phyloP scores from a whole-genome alignment of 2,113 vertebrate species.

The Eupsittula cactorum region DNA sequence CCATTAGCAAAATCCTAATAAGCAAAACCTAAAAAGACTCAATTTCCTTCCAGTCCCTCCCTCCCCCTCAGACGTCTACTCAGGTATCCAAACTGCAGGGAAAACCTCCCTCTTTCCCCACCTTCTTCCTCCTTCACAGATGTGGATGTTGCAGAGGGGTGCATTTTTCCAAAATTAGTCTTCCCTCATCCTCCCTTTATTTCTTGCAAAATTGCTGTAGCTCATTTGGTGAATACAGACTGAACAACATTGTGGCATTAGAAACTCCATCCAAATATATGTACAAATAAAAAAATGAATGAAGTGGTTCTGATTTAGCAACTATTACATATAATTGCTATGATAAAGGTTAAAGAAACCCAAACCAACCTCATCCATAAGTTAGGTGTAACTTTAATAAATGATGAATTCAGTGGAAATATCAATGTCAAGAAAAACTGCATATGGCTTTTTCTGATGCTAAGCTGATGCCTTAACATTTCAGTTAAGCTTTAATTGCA shows the following conservation, averaged over 20 bases:
- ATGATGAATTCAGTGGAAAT: not conserved
- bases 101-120: not conserved
- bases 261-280: not conserved
- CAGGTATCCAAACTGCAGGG: not conserved
- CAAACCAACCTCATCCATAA: not conserved
- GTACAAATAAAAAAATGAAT: not conserved
- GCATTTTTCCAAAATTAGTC: not conserved
- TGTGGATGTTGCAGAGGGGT: not conserved
- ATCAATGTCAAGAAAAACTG: not conserved
- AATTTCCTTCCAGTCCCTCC: not conserved
- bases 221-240: not conserved
- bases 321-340: not conserved
- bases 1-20: not conserved
- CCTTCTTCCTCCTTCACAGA: not conserved
- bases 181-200: not conserved
- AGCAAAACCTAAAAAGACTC: not conserved
- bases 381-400: not conserved
- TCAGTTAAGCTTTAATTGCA: not conserved
- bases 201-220: not conserved
- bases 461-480: not conserved
- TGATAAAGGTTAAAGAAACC: not conserved
- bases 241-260: not conserved
- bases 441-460: not conserved
- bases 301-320: not conserved
- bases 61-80: not conserved